A percentile compares a stretch with the other conserved stretches of the same genome.
phyloP scores from a whole-genome alignment of 1,140 invertebrate genomes.

The Centruroides vittatus region DNA sequence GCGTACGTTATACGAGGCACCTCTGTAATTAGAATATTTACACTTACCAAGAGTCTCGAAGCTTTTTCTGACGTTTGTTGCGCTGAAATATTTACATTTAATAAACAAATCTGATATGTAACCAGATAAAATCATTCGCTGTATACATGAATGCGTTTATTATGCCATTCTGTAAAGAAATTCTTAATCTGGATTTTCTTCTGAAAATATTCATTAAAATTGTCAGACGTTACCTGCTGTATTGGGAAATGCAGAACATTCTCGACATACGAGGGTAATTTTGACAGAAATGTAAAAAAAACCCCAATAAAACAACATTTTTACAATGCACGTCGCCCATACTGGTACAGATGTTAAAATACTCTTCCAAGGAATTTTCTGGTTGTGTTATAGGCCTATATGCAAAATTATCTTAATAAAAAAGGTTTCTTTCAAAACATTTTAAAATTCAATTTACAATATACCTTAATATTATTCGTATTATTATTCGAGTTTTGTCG shows the following conservation, averaged over 20 bases:
- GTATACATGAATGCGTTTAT: background rate
- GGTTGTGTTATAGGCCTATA: too few relatives aligned
- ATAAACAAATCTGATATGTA: background rate
- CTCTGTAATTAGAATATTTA: too few relatives aligned
- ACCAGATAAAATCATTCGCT: background rate
- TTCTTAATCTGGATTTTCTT: background rate
- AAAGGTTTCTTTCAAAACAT: too few relatives aligned
- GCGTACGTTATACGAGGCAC: too few relatives aligned
- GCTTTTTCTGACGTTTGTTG: background rate
- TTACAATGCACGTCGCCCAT: background rate
- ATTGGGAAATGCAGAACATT: background rate
- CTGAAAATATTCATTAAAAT: background rate
- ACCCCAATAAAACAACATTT: background rate
- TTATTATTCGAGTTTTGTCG: too few relatives aligned
- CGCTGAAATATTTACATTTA: background rate
- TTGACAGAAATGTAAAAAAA: background rate
- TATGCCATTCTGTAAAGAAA: background rate
- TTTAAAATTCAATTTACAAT: too few relatives aligned
- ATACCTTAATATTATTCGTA: too few relatives aligned
- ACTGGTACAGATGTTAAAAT: background rate
- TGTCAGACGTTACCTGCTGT: background rate
- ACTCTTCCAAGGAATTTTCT: background rate
- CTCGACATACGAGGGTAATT: background rate
- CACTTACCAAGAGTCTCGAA: background rate
- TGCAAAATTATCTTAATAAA: too few relatives aligned